Conservation (phyloP, 2,797 vertebrate species). For the Heterohyrax brucei region DNA sequence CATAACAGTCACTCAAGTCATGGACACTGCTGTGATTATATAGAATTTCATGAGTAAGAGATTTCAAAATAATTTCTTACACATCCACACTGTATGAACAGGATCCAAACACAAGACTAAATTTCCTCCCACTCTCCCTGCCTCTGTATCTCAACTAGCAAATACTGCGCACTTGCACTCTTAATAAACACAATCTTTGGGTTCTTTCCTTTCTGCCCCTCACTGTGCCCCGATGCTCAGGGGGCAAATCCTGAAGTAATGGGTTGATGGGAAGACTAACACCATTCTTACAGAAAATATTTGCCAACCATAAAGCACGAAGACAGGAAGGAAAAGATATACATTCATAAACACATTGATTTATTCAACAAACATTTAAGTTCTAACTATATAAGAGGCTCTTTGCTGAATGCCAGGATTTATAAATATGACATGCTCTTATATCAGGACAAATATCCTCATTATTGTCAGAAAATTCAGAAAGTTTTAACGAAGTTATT, state of each 20-base stretch:
- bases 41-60: background rate
- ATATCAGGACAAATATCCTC: background rate
- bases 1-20: background rate
- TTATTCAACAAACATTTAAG: background rate
- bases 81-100: background rate
- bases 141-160: background rate
- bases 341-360: background rate
- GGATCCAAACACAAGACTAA: background rate
- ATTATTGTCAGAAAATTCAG: background rate
- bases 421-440: background rate
- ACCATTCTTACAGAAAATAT: constrained; percentile 19
- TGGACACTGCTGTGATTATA: background rate
- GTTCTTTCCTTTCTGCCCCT: background rate
- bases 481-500: background rate
- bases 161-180: background rate
- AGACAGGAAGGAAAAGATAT: background rate
- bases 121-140: background rate
- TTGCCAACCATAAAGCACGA: constrained; percentile 23
- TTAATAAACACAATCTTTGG: background rate
- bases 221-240: background rate
- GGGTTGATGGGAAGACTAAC: background rate
- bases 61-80: background rate
- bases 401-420: background rate
- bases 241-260: constrained; percentile 45
- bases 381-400: background rate